Conservation (phyloP, 2,888 invertebrate species). For the Fissipunctia ypsillon region DNA sequence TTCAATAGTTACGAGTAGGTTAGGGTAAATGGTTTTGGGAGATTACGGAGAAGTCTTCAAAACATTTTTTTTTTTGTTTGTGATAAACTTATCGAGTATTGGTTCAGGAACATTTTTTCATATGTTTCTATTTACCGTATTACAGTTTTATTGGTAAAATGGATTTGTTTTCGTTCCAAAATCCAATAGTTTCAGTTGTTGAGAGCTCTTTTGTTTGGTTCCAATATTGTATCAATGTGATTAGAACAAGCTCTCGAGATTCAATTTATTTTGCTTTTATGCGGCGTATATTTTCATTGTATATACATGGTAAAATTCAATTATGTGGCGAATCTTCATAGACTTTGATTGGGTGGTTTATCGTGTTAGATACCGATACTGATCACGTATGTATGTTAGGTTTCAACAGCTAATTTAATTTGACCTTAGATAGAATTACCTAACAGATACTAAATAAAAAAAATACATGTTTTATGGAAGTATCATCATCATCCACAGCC, state of each 20-base stretch:
- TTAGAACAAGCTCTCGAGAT: slow-evolving; percentile 18
- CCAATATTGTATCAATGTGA: slow-evolving; percentile 12
- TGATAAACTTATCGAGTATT: too few species aligned
- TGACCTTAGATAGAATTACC: too few species aligned
- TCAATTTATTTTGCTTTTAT: not conserved
- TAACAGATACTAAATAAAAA: too few species aligned
- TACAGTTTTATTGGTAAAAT: not conserved
- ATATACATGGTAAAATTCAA: not conserved
- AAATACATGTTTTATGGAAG: too few species aligned
- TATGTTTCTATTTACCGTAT: not conserved
- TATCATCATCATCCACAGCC: too few species aligned
- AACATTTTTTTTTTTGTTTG: too few species aligned
- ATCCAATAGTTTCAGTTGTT: not conserved
- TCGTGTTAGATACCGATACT: not conserved
- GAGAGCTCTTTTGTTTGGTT: not conserved
- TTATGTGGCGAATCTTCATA: not conserved
- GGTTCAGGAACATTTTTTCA: too few species aligned
- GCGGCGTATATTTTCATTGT: not conserved
- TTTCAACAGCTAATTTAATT: too few species aligned
- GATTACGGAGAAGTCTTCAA: not conserved
- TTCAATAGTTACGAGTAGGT: too few species aligned
- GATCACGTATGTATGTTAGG: not conserved
- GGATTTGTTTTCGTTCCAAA: slow-evolving; percentile 14
- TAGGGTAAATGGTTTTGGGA: too few species aligned
- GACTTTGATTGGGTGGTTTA: not conserved